Base-by-base conservation (phyloP, 2,888 invertebrate species). In the Cerceris rybyensis region DNA sequence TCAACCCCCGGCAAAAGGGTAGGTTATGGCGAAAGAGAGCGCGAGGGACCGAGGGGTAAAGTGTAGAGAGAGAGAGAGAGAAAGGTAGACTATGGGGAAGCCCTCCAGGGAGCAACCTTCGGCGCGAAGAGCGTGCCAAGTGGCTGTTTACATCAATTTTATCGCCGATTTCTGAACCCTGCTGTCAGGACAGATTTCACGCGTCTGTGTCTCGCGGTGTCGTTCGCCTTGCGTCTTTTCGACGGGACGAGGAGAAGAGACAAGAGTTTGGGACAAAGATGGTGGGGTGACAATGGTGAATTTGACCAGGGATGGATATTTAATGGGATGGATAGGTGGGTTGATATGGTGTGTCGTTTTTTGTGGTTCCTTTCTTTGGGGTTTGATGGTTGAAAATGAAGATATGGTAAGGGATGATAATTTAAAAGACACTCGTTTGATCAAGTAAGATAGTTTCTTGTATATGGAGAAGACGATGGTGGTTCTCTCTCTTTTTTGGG, bases 131-230 rank as follows among this genome's bases (percentile, higher is more conserved):
- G 87, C 88, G 88, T 89, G 89, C 88, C 89, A 90, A 90, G 90
- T 90, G 87, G 84, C 89, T 90, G 88, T 90, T 91, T 91, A 90
- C 90, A 88, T 89, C 89, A 88, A 90, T 91, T 90, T 90, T 90
- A 91, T 91, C 89, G 88, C 85, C 90, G 87, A 91, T 91, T 91
- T 88, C 88, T 89, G 88, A 89, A 90, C 86, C 87, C 86, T 83
- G 83, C 70, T 80, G 81, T 68, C 81, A 78, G 74, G 78, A 82
- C 83, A 83, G 85, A 85, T 85, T 85, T 83, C 80, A 60, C 81
- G 74, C 75, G 78, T 54, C 42, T 75, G 61, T 68, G 69, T 80
- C 75, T 76, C 67, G 43, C 49, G 54, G 59, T 59, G n/a, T 43
- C 67, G 64, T 28, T 28, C 60, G 39, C 41, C 28, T 52, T 65